phyloP scores from a whole-genome alignment of 1,140 invertebrate species.

The Phymastichus coffea region DNA sequence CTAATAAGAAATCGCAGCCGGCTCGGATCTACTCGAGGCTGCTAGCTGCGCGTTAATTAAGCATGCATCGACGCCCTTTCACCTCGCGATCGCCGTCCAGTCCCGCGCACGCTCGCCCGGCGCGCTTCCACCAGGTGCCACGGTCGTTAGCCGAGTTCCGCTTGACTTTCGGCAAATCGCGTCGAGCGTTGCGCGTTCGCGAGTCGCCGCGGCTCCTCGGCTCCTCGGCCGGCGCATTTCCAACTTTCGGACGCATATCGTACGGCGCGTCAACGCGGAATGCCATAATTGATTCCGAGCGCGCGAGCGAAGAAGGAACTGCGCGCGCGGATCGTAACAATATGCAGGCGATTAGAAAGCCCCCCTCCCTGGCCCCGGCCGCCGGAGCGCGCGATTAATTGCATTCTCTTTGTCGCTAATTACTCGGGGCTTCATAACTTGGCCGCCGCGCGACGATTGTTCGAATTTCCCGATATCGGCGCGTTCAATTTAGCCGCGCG shows the following conservation, averaged over 20 bases:
- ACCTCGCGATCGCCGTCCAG: background rate
- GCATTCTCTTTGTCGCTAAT: constrained; percentile 44
- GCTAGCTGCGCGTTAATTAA: too few relatives aligned
- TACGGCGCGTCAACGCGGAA: constrained; percentile 48
- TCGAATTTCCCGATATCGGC: too few relatives aligned
- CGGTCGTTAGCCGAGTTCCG: too few relatives aligned
- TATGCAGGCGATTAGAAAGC: constrained; percentile 46
- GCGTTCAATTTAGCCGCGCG: too few relatives aligned
- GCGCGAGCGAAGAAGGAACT: background rate
- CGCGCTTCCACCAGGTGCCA: too few relatives aligned
- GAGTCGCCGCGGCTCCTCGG: background rate
- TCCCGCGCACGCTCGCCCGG: too few relatives aligned
- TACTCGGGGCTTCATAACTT: constrained; percentile 35
- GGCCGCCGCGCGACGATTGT: too few relatives aligned
- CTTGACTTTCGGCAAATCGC: background rate
- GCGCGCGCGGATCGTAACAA: constrained; percentile 39
- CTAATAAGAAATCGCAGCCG: too few relatives aligned
- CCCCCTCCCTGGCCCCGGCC: constrained; percentile 24
- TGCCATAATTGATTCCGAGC: constrained; percentile 49
- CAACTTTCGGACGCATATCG: constrained; percentile 50
- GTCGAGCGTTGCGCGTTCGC: too few relatives aligned
- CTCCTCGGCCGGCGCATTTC: constrained; percentile 31
- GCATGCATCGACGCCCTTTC: background rate
- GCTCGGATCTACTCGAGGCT: too few relatives aligned
- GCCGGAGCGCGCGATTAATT: constrained; percentile 48